Evolutionary conservation across 2,797 vertebrate genomes (phyloP).

Genomic region (Moxostoma hubbsi): DNA sequence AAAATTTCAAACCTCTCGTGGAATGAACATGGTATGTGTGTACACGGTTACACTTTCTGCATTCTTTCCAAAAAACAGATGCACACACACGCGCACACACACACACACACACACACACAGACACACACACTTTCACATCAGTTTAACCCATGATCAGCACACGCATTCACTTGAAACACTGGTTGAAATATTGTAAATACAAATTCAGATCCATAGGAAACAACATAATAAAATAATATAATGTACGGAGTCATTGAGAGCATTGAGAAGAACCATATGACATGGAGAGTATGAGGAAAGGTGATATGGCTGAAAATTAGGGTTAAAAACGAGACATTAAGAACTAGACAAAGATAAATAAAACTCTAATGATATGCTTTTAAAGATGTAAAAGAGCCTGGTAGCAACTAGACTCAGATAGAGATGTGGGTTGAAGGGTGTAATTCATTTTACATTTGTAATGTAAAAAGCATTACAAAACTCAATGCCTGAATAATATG

Average conservation of each 20-base stretch:
- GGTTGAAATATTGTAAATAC: background rate
- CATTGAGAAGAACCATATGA: conserved; percentile 23
- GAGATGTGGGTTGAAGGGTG: background rate
- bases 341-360: background rate
- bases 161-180: background rate
- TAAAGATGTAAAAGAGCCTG: background rate
- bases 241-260: conserved; percentile 14
- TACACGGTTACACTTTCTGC: conserved; percentile 80
- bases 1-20: conserved; percentile 82
- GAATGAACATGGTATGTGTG: conserved; percentile 85
- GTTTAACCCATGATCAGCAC: too few species aligned
- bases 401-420: background rate
- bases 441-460: too few species aligned
- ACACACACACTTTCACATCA: background rate
- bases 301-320: too few species aligned
- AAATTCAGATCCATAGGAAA: background rate
- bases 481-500: too few species aligned
- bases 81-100: background rate
- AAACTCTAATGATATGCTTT: background rate
- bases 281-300: too few species aligned
- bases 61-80: conserved; percentile 82
- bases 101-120: conserved; percentile 15
- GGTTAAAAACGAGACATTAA: background rate
- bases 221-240: background rate
- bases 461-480: too few species aligned